phyloP scores from a whole-genome alignment of 2,113 vertebrate genomes.

The Gambusia affinis region DNA sequence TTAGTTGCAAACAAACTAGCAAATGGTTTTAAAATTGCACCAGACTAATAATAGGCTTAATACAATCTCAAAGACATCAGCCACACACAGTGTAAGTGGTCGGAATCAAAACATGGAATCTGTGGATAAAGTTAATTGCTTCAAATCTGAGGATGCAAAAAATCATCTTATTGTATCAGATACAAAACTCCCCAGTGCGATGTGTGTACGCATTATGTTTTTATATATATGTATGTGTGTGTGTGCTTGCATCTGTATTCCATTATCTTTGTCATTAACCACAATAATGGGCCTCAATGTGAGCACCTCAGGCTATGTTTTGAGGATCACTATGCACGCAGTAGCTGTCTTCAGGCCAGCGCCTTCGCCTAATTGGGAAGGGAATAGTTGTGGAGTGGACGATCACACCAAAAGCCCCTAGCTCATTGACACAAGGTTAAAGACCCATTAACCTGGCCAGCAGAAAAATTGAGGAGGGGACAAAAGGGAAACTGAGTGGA shows the following conservation, averaged over 20 bases:
- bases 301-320: slow-evolving; percentile 65
- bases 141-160: slow-evolving; percentile 53
- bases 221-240: slow-evolving; percentile 28
- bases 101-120: slow-evolving; percentile 58
- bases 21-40: slow-evolving; percentile 37
- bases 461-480: slow-evolving; percentile 42
- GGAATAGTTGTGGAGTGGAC: slow-evolving; percentile 62
- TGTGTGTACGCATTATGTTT: slow-evolving; percentile 33
- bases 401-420: slow-evolving; percentile 55
- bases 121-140: slow-evolving; percentile 60
- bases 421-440: slow-evolving; percentile 78
- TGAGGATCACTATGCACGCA: slow-evolving; percentile 27
- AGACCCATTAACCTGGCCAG: slow-evolving; percentile 75
- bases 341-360: slow-evolving; percentile 36
- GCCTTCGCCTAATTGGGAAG: slow-evolving; percentile 66
- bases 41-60: slow-evolving; percentile 31
- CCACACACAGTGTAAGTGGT: slow-evolving; percentile 22
- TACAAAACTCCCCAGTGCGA: slow-evolving; percentile 37
- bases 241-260: slow-evolving; percentile 22
- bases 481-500: slow-evolving; percentile 35
- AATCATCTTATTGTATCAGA: slow-evolving; percentile 56
- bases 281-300: slow-evolving; percentile 57
- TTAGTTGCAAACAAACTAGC: slow-evolving; percentile 11
- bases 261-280: slow-evolving; percentile 72
- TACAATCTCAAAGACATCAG: slow-evolving; percentile 41